Evolutionary conservation across 2,113 vertebrate genomes (phyloP).

Genomic region (Solea solea): DNA sequence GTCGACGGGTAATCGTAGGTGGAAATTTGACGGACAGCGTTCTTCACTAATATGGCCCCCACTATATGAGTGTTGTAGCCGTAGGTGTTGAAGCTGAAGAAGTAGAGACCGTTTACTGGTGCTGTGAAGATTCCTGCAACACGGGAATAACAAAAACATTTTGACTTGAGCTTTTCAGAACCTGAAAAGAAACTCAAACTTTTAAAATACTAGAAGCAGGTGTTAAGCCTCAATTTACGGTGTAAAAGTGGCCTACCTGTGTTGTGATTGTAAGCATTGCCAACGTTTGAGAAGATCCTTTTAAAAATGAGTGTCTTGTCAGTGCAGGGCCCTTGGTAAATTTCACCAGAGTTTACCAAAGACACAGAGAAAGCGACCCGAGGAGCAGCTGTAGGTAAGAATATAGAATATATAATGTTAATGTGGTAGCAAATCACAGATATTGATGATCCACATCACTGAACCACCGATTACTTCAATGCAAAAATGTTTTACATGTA

Average conservation of each 20-base stretch:
- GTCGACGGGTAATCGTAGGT: constrained; percentile 7
- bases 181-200: background rate
- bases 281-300: constrained; percentile 55
- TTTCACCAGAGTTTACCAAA: constrained; percentile 21
- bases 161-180: background rate
- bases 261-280: constrained; percentile 37
- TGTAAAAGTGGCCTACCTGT: constrained; percentile 35
- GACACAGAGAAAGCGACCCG: constrained; percentile 35
- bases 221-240: background rate
- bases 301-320: constrained; percentile 60
- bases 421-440: too few species aligned
- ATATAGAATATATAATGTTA: background rate
- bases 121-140: constrained; percentile 61
- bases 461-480: too few species aligned
- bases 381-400: constrained; percentile 6
- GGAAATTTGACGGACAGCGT: constrained; percentile 16
- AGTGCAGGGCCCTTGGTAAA: constrained; percentile 38
- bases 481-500: too few species aligned
- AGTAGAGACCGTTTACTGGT: constrained; percentile 43
- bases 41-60: constrained; percentile 45
- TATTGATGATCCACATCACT: too few species aligned
- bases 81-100: constrained; percentile 52
- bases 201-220: background rate
- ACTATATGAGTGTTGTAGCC: constrained; percentile 41
- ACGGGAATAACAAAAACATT: background rate